phyloP scores from a whole-genome alignment of 2,888 invertebrate species.

The Notodromas monacha region DNA sequence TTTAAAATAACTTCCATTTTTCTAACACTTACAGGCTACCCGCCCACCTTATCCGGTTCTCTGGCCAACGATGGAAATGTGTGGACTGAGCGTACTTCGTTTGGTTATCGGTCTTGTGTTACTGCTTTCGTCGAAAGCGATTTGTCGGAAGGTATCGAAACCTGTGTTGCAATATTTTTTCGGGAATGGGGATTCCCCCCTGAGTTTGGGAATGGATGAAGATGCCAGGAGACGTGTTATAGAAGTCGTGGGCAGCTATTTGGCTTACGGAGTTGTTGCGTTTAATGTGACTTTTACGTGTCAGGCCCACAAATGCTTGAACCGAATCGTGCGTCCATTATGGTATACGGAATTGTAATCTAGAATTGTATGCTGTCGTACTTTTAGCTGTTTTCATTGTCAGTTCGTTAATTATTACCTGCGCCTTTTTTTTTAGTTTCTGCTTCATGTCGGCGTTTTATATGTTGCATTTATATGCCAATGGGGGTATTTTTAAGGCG shows the following conservation, averaged over 20 bases:
- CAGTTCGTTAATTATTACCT: no score
- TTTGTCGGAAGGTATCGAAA: neutral
- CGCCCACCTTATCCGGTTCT: constrained; percentile 38
- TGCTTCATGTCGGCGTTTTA: no score
- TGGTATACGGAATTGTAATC: constrained; percentile 60
- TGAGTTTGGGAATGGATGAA: neutral
- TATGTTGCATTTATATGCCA: no score
- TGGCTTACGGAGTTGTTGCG: constrained; percentile 44
- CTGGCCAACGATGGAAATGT: constrained; percentile 40
- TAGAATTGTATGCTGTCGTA: no score
- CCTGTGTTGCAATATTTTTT: neutral
- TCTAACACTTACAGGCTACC: no score
- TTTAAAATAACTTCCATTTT: no score
- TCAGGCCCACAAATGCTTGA: constrained; percentile 37
- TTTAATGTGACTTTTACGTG: constrained; percentile 38
- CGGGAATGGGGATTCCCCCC: no score
- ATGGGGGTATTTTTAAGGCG: no score
- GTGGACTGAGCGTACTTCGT: constrained; percentile 28
- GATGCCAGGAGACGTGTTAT: constrained; percentile 19
- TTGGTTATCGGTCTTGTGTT: constrained; percentile 40
- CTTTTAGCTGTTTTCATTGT: no score
- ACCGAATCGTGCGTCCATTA: constrained; percentile 42
- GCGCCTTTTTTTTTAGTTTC: no score
- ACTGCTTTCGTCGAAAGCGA: constrained; percentile 27
- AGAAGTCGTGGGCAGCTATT: constrained; percentile 48